These are phyloP conservation scores for Sarcoramphus papa DNA, from an alignment of 2,797 vertebrate genomes.

Conservation along the genomic window DNA sequence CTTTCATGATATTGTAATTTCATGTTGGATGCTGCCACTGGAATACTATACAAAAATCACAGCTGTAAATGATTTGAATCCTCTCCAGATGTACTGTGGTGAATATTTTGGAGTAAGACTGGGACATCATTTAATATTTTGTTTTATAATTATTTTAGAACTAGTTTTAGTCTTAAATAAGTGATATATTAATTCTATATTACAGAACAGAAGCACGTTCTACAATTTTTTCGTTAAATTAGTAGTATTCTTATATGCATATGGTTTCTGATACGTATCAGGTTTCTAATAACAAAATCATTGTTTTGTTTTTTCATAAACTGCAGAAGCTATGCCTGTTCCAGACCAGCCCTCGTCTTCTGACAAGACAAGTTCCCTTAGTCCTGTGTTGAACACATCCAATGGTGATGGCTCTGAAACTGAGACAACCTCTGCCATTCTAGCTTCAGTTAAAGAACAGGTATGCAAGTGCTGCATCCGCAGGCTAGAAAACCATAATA, in stretches of 20 bases:
- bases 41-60: background rate
- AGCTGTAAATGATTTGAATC: background rate
- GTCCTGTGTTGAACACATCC: conserved; percentile 87
- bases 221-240: background rate
- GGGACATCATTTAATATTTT: background rate
- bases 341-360: conserved; percentile 92
- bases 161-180: background rate
- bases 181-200: background rate
- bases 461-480: conserved; percentile 67
- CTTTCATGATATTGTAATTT: background rate
- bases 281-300: background rate
- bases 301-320: background rate
- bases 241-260: background rate
- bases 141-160: background rate
- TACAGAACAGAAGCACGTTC: background rate
- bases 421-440: conserved; percentile 94
- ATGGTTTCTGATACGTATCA: background rate
- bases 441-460: conserved; percentile 98
- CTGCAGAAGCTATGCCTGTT: conserved; percentile 89
- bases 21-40: background rate
- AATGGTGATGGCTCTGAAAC: conserved; percentile 92
- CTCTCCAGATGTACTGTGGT: background rate
- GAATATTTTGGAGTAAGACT: background rate
- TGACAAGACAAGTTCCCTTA: conserved; percentile 90
- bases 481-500: background rate